These are phyloP conservation scores for Sarcophaga rosellei DNA, from an alignment of 2,888 invertebrate species.

Conservation along the genomic window DNA sequence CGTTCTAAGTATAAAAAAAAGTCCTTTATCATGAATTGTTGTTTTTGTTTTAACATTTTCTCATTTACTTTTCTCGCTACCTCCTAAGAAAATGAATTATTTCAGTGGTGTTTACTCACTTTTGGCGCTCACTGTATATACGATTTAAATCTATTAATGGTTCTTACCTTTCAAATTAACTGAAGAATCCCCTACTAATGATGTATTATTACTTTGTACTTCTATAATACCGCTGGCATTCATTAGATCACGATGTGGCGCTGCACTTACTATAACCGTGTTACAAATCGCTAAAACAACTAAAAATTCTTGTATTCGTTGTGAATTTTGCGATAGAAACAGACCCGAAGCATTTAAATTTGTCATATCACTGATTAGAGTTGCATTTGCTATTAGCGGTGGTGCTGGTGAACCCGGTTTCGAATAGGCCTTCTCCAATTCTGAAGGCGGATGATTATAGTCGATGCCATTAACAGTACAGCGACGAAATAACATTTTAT, in stretches of 20 bases:
- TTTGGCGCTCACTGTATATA: too few species aligned
- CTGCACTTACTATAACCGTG: conserved; percentile 95
- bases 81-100: too few species aligned
- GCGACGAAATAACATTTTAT: conserved; percentile 97
- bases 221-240: conserved; percentile 86
- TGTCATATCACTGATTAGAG: conserved; percentile 83
- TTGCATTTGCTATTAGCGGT: conserved; percentile 81
- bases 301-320: conserved; percentile 93
- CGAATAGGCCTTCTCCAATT: conserved; percentile 83
- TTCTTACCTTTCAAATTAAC: conserved; percentile 75
- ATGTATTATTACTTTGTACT: conserved; percentile 75
- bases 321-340: conserved; percentile 84
- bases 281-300: conserved; percentile 96
- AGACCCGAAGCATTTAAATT: conserved; percentile 76
- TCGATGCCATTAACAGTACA: conserved; percentile 95
- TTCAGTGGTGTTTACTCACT: too few species aligned
- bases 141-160: too few species aligned
- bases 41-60: too few species aligned
- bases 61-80: too few species aligned
- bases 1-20: too few species aligned
- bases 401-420: conserved; percentile 82
- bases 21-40: too few species aligned
- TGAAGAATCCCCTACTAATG: conserved; percentile 69
- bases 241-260: conserved; percentile 88
- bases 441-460: conserved; percentile 91